phyloP scores from a whole-genome alignment of 2,888 invertebrate genomes.

The Hypomecis punctinalis region DNA sequence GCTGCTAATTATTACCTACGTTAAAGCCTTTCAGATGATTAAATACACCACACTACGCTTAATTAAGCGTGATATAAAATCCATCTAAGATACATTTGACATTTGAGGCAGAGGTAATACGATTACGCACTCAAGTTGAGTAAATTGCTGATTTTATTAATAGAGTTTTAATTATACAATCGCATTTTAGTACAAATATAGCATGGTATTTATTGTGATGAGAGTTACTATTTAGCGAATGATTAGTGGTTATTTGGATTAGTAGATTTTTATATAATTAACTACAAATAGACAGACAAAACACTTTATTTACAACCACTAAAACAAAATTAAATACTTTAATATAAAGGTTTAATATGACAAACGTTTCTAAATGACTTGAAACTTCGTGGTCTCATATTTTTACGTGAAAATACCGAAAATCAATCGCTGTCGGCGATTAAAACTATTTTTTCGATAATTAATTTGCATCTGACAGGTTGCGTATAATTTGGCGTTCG shows the following conservation, averaged over 20 bases:
- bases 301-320: no score
- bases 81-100: constrained; percentile 16
- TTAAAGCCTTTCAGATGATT: constrained; percentile 1
- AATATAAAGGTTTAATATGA: no score
- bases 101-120: constrained; percentile 6
- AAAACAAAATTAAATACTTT: no score
- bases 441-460: constrained; percentile 32
- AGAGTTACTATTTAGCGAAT: no score
- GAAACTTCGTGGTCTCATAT: no score
- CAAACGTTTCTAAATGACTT: no score
- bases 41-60: constrained; percentile 1
- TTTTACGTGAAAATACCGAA: no score
- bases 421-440: no score
- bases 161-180: constrained; percentile 9
- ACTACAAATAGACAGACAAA: no score
- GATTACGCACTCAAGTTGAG: constrained; percentile 16
- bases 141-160: constrained; percentile 17
- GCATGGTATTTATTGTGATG: no score
- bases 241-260: no score
- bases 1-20: not conserved
- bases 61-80: constrained; percentile 20
- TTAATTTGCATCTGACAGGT: constrained; percentile 40
- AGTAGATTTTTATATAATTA: no score
- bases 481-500: constrained; percentile 33
- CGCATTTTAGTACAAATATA: not conserved